Conservation (phyloP, 2,888 invertebrate species). For the Melanchra persicariae region DNA sequence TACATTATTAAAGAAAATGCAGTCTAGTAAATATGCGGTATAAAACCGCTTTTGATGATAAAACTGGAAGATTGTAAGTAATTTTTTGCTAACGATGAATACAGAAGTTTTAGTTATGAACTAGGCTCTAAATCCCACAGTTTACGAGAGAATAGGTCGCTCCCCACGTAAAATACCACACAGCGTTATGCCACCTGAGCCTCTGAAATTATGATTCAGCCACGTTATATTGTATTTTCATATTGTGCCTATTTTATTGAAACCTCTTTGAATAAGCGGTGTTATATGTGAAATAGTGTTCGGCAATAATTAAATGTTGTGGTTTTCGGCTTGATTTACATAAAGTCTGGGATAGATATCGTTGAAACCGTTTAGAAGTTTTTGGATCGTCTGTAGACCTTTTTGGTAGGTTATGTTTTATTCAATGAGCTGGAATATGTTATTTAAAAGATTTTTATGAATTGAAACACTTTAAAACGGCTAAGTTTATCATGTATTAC, state of each 20-base stretch:
- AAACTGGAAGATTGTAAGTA: slow-evolving; percentile 62
- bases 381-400: not conserved
- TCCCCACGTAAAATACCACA: slow-evolving; percentile 66
- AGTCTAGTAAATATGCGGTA: slow-evolving; percentile 44
- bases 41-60: slow-evolving; percentile 45
- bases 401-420: slow-evolving; percentile 8
- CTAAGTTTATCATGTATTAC: not conserved
- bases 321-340: slow-evolving; percentile 34
- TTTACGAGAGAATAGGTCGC: slow-evolving; percentile 71
- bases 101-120: slow-evolving; percentile 69
- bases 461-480: not conserved
- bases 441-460: not conserved
- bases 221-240: slow-evolving; percentile 63
- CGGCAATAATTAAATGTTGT: slow-evolving; percentile 38
- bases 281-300: slow-evolving; percentile 41
- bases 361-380: slow-evolving; percentile 12
- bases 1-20: slow-evolving; percentile 50
- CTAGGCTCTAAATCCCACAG: slow-evolving; percentile 71
- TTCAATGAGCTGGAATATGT: not conserved
- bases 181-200: slow-evolving; percentile 69
- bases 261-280: slow-evolving; percentile 33
- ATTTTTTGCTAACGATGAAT: slow-evolving; percentile 68
- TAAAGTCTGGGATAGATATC: slow-evolving; percentile 33
- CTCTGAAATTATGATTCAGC: slow-evolving; percentile 67
- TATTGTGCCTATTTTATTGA: slow-evolving; percentile 54